These are phyloP conservation scores for Channa maculata DNA, from an alignment of 2,113 vertebrate genomes.

Conservation along the genomic window DNA sequence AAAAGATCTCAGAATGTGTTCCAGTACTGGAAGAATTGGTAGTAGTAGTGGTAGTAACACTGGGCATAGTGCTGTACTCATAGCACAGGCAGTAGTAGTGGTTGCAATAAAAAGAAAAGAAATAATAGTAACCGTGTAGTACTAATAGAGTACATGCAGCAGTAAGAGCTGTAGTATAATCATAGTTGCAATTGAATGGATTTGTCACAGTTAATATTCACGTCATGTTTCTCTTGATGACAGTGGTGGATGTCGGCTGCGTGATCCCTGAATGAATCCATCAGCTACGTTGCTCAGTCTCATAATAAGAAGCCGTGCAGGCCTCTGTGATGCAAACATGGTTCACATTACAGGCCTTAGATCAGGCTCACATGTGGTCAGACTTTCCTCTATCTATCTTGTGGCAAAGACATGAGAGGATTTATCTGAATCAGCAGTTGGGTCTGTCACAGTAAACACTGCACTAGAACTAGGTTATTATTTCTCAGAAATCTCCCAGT, in stretches of 20 bases:
- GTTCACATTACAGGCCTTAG: constrained; percentile 64
- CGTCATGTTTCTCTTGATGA: constrained; percentile 18
- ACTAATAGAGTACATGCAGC: not conserved
- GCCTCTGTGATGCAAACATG: constrained; percentile 34
- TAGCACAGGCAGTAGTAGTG: not conserved
- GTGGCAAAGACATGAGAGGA: constrained; percentile 26
- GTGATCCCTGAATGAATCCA: constrained; percentile 33
- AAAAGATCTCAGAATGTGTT: no score
- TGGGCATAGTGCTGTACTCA: not conserved
- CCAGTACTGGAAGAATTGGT: no score
- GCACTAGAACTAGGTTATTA: not conserved
- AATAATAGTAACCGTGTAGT: not conserved
- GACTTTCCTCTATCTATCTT: constrained; percentile 44
- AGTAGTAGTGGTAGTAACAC: no score
- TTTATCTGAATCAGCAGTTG: constrained; percentile 43
- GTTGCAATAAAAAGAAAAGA: not conserved
- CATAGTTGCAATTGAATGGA: not conserved
- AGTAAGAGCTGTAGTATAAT: not conserved
- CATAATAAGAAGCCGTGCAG: not conserved
- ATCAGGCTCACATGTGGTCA: constrained; percentile 53
- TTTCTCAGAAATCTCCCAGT: constrained; percentile 18
- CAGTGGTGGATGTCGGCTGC: constrained; percentile 15
- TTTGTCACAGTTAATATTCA: not conserved
- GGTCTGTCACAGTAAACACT: constrained; percentile 6
- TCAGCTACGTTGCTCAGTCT: constrained; percentile 17